Percentiles rank a stretch among this genome's conserved stretches.
phyloP scores from a whole-genome alignment of 1,140 invertebrate genomes.

The Mycetomoellerius zeteki region DNA sequence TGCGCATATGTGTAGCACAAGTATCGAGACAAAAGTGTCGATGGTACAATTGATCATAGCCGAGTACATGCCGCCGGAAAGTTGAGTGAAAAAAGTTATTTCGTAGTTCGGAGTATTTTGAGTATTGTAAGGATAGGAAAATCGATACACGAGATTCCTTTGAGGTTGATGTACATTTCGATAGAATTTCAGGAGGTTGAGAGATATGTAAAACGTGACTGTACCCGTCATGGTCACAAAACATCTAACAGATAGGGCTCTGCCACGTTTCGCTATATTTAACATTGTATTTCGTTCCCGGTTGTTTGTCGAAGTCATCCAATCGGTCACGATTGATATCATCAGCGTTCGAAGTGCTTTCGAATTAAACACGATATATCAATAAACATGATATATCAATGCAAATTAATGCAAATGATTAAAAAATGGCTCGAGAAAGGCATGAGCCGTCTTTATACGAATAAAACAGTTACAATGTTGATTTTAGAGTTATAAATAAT shows the following conservation, averaged over 20 bases:
- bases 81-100: slow-evolving; percentile 84
- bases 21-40: slow-evolving; percentile 70
- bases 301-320: neutral
- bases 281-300: slow-evolving; percentile 32
- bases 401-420: neutral
- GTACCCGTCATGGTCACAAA: neutral
- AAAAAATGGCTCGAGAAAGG: neutral
- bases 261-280: neutral
- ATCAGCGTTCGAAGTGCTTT: slow-evolving; percentile 38
- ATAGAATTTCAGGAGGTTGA: neutral
- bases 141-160: neutral
- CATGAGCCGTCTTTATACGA: neutral
- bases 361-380: neutral
- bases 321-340: slow-evolving; percentile 4
- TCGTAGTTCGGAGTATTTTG: slow-evolving; percentile 84
- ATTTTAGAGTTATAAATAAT: neutral
- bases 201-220: neutral
- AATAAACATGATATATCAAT: neutral
- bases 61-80: neutral
- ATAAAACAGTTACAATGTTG: neutral
- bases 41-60: neutral
- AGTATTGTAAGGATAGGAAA: slow-evolving; percentile 81
- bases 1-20: slow-evolving; percentile 72
- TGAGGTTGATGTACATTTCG: neutral
- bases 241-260: neutral